Conservation (phyloP, 2,797 vertebrate genomes). For the Malacoraja senta region DNA sequence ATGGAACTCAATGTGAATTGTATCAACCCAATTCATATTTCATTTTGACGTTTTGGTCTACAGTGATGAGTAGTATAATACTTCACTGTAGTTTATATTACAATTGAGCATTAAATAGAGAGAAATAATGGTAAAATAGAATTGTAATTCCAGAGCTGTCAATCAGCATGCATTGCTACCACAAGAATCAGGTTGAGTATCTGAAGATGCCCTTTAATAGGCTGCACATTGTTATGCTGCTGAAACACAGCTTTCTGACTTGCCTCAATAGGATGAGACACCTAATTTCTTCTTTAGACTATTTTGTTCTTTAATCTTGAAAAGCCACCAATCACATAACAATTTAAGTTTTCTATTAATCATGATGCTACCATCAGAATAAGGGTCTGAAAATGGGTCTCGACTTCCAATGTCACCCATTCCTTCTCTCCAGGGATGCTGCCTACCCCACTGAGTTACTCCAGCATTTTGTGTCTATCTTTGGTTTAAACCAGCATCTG, state of each 20-base stretch:
- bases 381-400: too few relatives aligned
- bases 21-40: too few relatives aligned
- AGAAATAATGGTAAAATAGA: background rate
- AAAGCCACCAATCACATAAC: background rate
- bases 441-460: too few relatives aligned
- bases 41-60: background rate
- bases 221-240: background rate
- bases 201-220: background rate
- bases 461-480: too few relatives aligned
- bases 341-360: background rate
- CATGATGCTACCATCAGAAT: too few relatives aligned
- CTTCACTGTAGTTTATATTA: background rate
- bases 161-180: background rate
- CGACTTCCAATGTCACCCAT: too few relatives aligned
- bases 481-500: too few relatives aligned
- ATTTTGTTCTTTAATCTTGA: background rate
- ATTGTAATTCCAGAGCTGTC: background rate
- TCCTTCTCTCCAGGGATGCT: too few relatives aligned
- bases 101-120: background rate
- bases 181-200: background rate
- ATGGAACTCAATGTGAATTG: too few relatives aligned
- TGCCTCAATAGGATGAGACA: background rate
- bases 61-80: background rate
- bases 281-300: background rate
- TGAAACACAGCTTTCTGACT: background rate